Base-by-base conservation (phyloP, 2,113 vertebrate species). In the Ptilorrhoa leucosticta region DNA sequence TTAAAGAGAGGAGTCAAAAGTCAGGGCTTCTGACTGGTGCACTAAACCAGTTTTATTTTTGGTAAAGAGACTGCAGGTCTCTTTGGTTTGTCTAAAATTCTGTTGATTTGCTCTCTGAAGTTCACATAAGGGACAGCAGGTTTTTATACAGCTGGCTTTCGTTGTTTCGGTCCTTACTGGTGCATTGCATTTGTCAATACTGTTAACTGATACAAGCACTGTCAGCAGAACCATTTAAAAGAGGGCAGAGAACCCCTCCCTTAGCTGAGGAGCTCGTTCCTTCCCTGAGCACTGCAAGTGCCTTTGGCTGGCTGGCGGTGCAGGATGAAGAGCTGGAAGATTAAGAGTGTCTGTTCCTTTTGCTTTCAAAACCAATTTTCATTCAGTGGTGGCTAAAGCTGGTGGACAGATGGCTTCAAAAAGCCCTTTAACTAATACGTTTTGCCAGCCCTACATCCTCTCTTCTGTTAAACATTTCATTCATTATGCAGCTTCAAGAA, bases 391-490 rank as follows among this genome's bases (percentile, higher is more conserved):
- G 69, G 83, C 83, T 97, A 91, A 95, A 97, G 87, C 95, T 96
- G 93, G 71, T 94, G 93, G 94, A 96, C 93, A 95, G 94, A 96
- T 88, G 94, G 93, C 89, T 96, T 95, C 86, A 94, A 88, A 97
- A 97, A 93, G 91, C 89, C 90, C 81, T 95, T 94, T 94, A 90
- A 96, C 94, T 97, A 96, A 95, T 94, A 96, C 26, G 12, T 94
- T 83, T 96, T 95, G 91, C 96, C 93, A 97, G 83, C 92, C 94
- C 94, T 94, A 96, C 90, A 96, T 94, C 93, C 91, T 93, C 95
- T 94, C 87, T 30, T 96, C 92, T 97, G 95, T 96, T 92, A 76
- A 95, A 94, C 85, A 39, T 94, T 97, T 95, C 78, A 95, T 90
- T 97, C 95, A 96, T 96, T 97, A 88, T 97, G 91, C 92, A 51